Evolutionary conservation across 2,797 vertebrate genomes (phyloP), one percentile per base, ranked within the genome.

Genomic region (Propithecus perrieri): DNA sequence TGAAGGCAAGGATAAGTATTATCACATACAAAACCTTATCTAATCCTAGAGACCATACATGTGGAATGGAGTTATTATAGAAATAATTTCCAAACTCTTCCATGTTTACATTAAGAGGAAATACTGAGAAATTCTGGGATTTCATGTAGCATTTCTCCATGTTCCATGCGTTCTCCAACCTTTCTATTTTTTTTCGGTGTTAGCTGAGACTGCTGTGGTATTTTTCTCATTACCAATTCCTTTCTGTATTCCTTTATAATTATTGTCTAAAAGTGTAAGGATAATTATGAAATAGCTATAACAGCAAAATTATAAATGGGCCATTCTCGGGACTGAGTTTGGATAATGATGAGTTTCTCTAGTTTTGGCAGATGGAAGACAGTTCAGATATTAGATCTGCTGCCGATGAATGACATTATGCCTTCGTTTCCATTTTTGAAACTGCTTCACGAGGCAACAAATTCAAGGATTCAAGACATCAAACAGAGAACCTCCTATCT

Each of bases 241-340:
- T 63, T 95, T 69, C 24, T 8, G 22, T 89, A 38, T 71, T 97
- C 20, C 61, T 46, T 85, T 41, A 41, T 48, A 95, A 43, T 55
- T 74, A 75, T 26, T 74, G 22, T 22, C 33, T 10, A 1, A 50
- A 95, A 26, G 33, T 84, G 80, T 85, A 84, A 89, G 30, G 65
- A 89, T 80, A 92, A 80, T 79, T 63, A 48, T 59, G 55, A 94
- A 69, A 97, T 22, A 86, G 46, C 33, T 59, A 53, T 79, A 85
- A 91, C 26, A 89, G 38, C 67, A 95, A 72, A 69, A 67, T 41
- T 85, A 81, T 89, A 48, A 75, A 35, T 85, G 79, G 30, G 20
- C 17, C 59, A 46, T 81, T 91, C 41, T 95, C n/a, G 71, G 65
- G 26, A 88, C 59, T 61, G 12, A 88, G 63, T 69, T 81, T 88